These are phyloP conservation scores for Nesoenas mayeri DNA, from an alignment of 2,113 vertebrate genomes.

Conservation along the genomic window DNA sequence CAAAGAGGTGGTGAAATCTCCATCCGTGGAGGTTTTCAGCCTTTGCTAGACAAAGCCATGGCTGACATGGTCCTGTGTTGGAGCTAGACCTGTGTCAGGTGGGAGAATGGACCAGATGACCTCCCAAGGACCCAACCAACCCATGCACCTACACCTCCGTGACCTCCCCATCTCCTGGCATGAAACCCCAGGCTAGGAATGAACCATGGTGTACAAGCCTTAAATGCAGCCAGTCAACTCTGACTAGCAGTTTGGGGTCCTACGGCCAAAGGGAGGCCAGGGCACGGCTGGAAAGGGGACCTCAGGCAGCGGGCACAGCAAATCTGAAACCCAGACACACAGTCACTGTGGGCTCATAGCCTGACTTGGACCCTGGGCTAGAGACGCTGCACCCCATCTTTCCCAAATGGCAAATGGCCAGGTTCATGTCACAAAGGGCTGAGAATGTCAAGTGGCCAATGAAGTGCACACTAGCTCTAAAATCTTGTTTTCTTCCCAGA, in stretches of 20 bases:
- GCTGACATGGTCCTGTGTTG: not conserved
- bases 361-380: not conserved
- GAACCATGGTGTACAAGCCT: not conserved
- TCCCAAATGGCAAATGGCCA: not conserved
- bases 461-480: not conserved
- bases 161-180: not conserved
- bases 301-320: not conserved
- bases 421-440: not conserved
- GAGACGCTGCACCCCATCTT: fast-evolving
- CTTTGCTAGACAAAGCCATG: not conserved
- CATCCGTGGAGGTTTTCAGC: not conserved
- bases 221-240: not conserved
- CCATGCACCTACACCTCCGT: not conserved
- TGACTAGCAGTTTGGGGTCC: not conserved
- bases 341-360: not conserved
- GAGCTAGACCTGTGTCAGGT: not conserved
- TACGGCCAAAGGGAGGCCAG: not conserved
- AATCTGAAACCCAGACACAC: not conserved
- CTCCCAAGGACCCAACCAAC: not conserved
- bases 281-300: not conserved
- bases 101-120: not conserved
- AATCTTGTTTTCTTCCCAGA: not conserved
- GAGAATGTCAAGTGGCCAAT: not conserved
- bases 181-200: not conserved
- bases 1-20: not conserved